phyloP scores from a whole-genome alignment of 1,140 invertebrate genomes.

The Bursaphelenchus mucronatus region DNA sequence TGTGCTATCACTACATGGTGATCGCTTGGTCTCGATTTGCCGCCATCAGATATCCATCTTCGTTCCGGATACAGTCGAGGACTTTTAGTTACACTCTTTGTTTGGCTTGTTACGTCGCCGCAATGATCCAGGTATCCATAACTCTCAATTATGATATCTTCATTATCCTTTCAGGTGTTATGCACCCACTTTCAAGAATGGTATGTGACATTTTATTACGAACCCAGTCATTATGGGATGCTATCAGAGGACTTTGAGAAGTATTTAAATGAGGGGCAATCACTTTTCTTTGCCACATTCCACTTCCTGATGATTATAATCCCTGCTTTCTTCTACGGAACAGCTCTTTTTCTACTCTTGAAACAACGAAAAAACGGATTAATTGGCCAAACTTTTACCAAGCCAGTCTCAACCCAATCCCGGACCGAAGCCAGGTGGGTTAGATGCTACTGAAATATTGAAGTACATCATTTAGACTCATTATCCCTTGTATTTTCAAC shows the following conservation, averaged over 20 bases:
- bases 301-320: conserved; percentile 51
- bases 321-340: conserved; percentile 51
- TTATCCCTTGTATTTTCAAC: conserved; percentile 54
- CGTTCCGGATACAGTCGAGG: conserved; percentile 29
- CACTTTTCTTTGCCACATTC: conserved; percentile 51
- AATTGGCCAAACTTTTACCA: conserved; percentile 4
- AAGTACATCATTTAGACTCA: conserved; percentile 32
- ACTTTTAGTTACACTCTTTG: conserved; percentile 18
- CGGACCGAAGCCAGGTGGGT: conserved; percentile 24
- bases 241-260: conserved; percentile 50
- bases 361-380: conserved; percentile 17
- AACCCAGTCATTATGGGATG: conserved; percentile 53
- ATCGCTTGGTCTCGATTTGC: conserved; percentile 52
- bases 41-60: conserved; percentile 38
- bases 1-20: conserved; percentile 49
- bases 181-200: conserved; percentile 54
- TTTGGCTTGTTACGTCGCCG: conserved; percentile 37
- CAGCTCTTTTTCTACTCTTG: conserved; percentile 22
- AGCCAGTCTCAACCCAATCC: conserved; percentile 19
- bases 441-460: neutral
- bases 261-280: conserved; percentile 50
- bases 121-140: conserved; percentile 43
- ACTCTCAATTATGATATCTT: conserved; percentile 16
- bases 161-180: conserved; percentile 40
- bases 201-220: conserved; percentile 57